These are phyloP conservation scores for Campoplex capitator DNA, from an alignment of 2,888 invertebrate species.

Conservation along the genomic window DNA sequence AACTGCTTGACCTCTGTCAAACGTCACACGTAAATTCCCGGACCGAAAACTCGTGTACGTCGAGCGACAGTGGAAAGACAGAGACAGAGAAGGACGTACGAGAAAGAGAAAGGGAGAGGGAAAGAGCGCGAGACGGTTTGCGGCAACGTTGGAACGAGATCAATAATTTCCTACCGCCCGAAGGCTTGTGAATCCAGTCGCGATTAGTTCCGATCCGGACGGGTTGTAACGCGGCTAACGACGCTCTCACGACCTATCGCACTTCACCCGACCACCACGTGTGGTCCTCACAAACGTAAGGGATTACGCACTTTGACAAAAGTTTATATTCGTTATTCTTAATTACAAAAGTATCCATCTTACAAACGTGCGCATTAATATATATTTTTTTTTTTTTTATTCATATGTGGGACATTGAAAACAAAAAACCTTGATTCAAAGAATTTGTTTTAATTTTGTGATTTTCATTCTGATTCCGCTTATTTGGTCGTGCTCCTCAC, in stretches of 20 bases:
- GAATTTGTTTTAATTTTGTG: not conserved
- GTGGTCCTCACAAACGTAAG: conserved; percentile 13
- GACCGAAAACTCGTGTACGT: conserved; percentile 17
- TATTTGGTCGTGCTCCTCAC: not conserved
- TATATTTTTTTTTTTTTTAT: not conserved
- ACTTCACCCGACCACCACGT: conserved; percentile 11
- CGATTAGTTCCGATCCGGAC: conserved; percentile 48
- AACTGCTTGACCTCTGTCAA: conserved; percentile 28
- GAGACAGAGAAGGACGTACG: not conserved
- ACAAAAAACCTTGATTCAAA: not conserved
- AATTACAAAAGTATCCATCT: not conserved
- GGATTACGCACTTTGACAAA: not conserved
- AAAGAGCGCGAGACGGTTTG: conserved; percentile 17
- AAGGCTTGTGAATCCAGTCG: conserved; percentile 50
- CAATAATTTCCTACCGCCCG: conserved; percentile 55
- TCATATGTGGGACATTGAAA: not conserved
- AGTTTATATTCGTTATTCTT: not conserved
- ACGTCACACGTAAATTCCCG: conserved; percentile 38
- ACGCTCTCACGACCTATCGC: conserved; percentile 14
- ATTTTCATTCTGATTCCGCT: not conserved
- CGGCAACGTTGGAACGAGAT: conserved; percentile 45
- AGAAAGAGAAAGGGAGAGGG: not conserved
- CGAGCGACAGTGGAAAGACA: not conserved
- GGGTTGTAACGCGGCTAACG: conserved; percentile 15
- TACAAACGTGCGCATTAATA: not conserved